Percentiles rank a stretch among this genome's conserved stretches.
Conservation (phyloP, 2,888 invertebrate genomes). For the Archaeoteleia sp. region DNA sequence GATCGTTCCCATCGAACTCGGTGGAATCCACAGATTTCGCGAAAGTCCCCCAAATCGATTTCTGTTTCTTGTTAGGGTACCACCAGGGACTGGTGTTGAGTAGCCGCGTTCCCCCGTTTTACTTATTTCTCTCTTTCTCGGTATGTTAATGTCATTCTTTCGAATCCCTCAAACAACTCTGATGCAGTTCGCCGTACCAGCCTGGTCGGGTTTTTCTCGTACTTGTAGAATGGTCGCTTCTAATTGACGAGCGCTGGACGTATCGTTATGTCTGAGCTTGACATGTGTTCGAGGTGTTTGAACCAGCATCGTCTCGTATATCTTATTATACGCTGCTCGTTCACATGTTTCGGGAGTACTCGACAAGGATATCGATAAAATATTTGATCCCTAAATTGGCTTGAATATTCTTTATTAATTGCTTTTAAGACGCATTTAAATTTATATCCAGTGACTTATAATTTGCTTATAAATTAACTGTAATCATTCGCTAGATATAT, state of each 20-base stretch:
- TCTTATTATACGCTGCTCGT: conserved; percentile 63
- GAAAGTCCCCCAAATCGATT: conserved; percentile 43
- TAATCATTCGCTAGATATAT: too few species aligned
- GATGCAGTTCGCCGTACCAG: conserved; percentile 62
- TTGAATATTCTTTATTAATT: too few species aligned
- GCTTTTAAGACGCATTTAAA: too few species aligned
- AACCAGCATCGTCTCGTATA: conserved; percentile 60
- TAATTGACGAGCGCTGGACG: conserved; percentile 67
- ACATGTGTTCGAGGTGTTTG: conserved; percentile 70
- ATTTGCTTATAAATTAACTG: too few species aligned
- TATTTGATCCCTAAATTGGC: too few species aligned
- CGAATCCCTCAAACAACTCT: conserved; percentile 59
- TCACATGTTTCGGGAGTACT: conserved; percentile 58
- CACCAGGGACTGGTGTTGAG: conserved; percentile 18
- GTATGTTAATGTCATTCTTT: conserved; percentile 69
- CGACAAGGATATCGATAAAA: too few species aligned
- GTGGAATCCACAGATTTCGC: conserved; percentile 60
- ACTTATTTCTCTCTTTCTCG: conserved; percentile 44
- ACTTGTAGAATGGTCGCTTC: conserved; percentile 61
- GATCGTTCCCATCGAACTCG: conserved; percentile 59
- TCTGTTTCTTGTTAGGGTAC: conserved; percentile 55
- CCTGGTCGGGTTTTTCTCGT: conserved; percentile 66
- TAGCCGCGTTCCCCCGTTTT: conserved; percentile 13
- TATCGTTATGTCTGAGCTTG: conserved; percentile 40
- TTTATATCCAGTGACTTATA: too few species aligned